A percentile compares a stretch with the other conserved stretches of the same genome.
Evolutionary conservation across 2,113 vertebrate genomes (phyloP).

Genomic region (Plestiodon gilberti): DNA sequence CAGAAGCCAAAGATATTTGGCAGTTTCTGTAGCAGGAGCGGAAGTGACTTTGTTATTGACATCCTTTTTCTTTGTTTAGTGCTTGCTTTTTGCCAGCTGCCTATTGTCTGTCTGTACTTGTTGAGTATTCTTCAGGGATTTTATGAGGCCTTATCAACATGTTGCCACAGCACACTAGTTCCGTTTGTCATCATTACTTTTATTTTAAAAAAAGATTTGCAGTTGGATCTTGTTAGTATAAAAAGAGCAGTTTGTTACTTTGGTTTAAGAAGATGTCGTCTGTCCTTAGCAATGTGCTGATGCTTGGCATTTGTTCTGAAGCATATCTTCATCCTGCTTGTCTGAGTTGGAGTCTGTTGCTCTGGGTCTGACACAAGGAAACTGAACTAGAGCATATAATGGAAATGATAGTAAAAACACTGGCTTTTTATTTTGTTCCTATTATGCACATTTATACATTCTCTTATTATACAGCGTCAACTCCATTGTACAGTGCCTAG

Average conservation of each 20-base stretch:
- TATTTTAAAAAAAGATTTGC: constrained; percentile 23
- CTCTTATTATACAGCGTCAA: not conserved
- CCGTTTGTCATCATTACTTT: constrained; percentile 67
- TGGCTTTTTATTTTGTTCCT: not conserved
- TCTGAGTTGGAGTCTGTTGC: constrained; percentile 34
- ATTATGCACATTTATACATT: too few relatives aligned
- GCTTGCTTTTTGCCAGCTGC: constrained; percentile 73
- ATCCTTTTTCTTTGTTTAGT: constrained; percentile 73
- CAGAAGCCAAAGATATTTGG: constrained; percentile 64
- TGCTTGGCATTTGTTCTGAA: constrained; percentile 20
- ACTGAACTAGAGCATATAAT: not conserved
- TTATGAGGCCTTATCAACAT: constrained; percentile 69
- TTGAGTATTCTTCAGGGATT: constrained; percentile 69
- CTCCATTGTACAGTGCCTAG: not conserved
- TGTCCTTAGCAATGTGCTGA: not conserved
- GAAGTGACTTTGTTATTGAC: constrained; percentile 76
- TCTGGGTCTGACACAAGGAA: not conserved
- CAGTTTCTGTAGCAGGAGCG: constrained; percentile 72
- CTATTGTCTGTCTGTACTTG: constrained; percentile 71
- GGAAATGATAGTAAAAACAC: not conserved
- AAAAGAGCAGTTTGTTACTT: constrained; percentile 48
- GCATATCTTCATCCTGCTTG: constrained; percentile 12
- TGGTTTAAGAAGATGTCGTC: not conserved
- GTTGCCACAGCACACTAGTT: constrained; percentile 67
- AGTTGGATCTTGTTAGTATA: constrained; percentile 39